Base-by-base conservation (phyloP, 2,797 vertebrate genomes). In the Eurystomus glaucurus region DNA sequence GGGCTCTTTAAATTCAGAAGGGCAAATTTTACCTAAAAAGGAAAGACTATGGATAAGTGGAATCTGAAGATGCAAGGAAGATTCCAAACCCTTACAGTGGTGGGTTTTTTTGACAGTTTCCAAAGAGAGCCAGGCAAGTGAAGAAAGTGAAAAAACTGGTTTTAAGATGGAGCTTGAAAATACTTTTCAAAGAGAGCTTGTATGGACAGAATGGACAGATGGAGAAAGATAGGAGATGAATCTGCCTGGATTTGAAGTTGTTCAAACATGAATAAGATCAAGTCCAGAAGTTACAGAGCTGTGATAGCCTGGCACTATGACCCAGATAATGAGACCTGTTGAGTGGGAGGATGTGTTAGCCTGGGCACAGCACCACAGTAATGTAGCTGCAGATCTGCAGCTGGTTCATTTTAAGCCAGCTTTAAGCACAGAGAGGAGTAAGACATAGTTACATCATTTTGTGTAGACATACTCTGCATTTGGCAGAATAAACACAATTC, bases 51-150 rank as follows among this genome's bases (percentile, higher is more conserved):
- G 65, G 51, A 57, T 79, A 65, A 92, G 33, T 91, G 22, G 31
- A 91, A 46, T 89, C 60, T 65, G 25, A 29, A 87, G 54, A 58
- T 69, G 20, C 62, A 28, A 33, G 50, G 19, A 70, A 52, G 60
- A 80, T 88, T 84, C 25, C 62, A 64, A 45, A n/a, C 31, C 2
- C 3, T 69, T 69, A 33, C 11, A 50, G 22, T 8, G 10, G 4
- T 72, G 33, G 9, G 1, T 2, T 33, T 85, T 89, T 80, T 31
- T 17, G 20, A 23, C 16, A 37, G 22, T 84, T 94, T 75, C 61
- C 10, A 7, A 64, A 74, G n/a, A 51, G 29, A 43, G 28, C 6
- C 0, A 0, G 23, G 11, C 52, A 70, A 57, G 68, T 5, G 3
- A 66, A 62, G 14, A 83, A 12, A 84, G 23, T 35, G 4, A 78